A percentile compares a stretch with the other conserved stretches of the same genome.
Evolutionary conservation across 2,888 invertebrate genomes (phyloP).

Genomic region (Stenodema calcarata): DNA sequence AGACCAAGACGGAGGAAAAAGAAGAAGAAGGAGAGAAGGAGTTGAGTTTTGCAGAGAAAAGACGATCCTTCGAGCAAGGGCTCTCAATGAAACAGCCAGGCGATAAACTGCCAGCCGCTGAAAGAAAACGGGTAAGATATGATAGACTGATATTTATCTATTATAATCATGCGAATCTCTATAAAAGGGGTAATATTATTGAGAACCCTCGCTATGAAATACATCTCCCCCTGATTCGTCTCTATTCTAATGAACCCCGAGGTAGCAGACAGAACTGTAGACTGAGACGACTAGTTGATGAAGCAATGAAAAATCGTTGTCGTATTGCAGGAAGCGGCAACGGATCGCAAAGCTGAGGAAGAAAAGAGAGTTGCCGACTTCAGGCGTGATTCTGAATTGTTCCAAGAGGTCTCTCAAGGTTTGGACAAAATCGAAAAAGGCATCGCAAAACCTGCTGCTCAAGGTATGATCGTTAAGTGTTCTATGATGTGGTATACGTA

Average conservation of each 20-base stretch:
- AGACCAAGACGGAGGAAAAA: conserved; percentile 14
- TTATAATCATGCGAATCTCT: no score
- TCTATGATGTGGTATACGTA: no score
- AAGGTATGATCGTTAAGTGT: conserved; percentile 53
- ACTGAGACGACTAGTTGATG: no score
- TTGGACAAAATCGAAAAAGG: conserved; percentile 61
- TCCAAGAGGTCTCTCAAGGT: conserved; percentile 63
- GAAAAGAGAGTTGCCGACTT: conserved; percentile 57
- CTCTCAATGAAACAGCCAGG: conserved; percentile 54
- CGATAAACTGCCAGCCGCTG: conserved; percentile 54
- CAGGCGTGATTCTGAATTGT: conserved; percentile 62
- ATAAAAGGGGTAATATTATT: no score
- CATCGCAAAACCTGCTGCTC: conserved; percentile 54
- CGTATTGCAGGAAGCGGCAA: conserved; percentile 58
- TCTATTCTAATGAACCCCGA: no score
- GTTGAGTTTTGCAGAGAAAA: conserved; percentile 56
- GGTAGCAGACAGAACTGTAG: no score
- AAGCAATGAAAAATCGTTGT: background rate
- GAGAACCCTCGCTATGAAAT: no score
- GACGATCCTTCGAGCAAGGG: conserved; percentile 56
- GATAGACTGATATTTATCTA: no score
- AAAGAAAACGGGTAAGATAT: conserved; percentile 53
- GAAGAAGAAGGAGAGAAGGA: conserved; percentile 51
- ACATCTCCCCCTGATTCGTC: no score
- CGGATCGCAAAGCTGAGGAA: conserved; percentile 56